Percentiles rank a stretch among this genome's conserved stretches.
phyloP scores from a whole-genome alignment of 1,140 invertebrate species.

The Drosophila athabasca region DNA sequence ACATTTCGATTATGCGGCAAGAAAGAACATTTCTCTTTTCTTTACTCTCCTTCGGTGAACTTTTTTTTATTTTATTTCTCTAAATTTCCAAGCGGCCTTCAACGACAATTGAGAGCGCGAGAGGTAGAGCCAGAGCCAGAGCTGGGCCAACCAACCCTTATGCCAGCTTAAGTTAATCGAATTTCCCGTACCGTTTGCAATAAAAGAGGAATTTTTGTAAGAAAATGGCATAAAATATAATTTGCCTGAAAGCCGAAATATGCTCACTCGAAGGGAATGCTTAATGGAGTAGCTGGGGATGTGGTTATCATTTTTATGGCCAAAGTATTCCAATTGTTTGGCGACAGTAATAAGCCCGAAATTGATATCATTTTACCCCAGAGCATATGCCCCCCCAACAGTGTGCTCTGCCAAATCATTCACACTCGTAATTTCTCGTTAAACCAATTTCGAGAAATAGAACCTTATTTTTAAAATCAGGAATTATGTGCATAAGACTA shows the following conservation, averaged over 20 bases:
- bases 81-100: constrained; percentile 55
- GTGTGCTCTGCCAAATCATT: constrained; percentile 18
- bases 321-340: constrained; percentile 43
- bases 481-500: constrained; percentile 6
- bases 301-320: constrained; percentile 49
- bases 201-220: constrained; percentile 42
- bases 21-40: constrained; percentile 42
- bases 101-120: constrained; percentile 64
- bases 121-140: no score
- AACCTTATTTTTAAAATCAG: not conserved
- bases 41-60: constrained; percentile 15
- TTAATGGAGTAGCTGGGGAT: not conserved
- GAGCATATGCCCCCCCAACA: constrained; percentile 17
- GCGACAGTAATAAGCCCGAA: constrained; percentile 26
- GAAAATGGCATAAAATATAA: constrained; percentile 69
- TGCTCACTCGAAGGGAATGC: constrained; percentile 28
- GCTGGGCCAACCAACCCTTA: constrained; percentile 22
- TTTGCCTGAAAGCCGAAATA: constrained; percentile 63
- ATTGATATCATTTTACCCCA: constrained; percentile 41
- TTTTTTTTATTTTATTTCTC: constrained; percentile 53
- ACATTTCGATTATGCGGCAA: constrained; percentile 76
- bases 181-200: constrained; percentile 46
- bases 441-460: not conserved
- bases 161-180: constrained; percentile 67
- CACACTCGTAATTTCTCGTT: constrained; percentile 11